These are phyloP conservation scores for Onchidella celtica DNA, from an alignment of 2,888 invertebrate species.

Conservation along the genomic window DNA sequence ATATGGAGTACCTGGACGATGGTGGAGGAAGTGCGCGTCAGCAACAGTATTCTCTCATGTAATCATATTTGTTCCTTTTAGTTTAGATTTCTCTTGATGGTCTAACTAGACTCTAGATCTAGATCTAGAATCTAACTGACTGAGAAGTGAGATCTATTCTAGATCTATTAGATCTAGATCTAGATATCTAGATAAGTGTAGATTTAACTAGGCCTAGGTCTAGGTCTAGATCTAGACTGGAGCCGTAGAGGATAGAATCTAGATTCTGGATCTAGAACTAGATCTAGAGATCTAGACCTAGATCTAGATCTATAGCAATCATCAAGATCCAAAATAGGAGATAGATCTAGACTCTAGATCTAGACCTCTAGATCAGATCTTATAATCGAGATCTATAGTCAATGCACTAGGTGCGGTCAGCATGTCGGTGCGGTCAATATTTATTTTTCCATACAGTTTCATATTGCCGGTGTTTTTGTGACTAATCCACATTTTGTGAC, in stretches of 20 bases:
- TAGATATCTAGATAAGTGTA: neutral
- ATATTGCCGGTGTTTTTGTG: too few species aligned
- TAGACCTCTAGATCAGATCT: too few species aligned
- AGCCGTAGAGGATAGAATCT: neutral
- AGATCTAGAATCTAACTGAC: neutral
- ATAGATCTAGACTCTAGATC: too few species aligned
- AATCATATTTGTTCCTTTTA: neutral
- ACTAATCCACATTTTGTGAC: too few species aligned
- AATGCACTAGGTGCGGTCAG: too few species aligned
- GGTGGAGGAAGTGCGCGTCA: neutral
- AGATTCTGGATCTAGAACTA: neutral
- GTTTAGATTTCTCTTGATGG: neutral
- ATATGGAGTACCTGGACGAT: slow-evolving; percentile 22
- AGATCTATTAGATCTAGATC: neutral
- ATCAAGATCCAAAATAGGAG: too few species aligned
- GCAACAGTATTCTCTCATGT: slow-evolving; percentile 30
- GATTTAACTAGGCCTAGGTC: neutral
- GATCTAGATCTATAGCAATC: too few species aligned
- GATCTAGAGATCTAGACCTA: too few species aligned
- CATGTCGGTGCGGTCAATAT: too few species aligned
- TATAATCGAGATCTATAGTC: too few species aligned
- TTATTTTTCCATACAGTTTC: too few species aligned
- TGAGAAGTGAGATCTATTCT: neutral
- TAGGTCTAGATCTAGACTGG: slow-evolving; percentile 3
- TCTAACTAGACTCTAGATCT: neutral